These are phyloP conservation scores for Eulimnadia texana DNA, from an alignment of 1,140 invertebrate genomes.

Conservation along the genomic window DNA sequence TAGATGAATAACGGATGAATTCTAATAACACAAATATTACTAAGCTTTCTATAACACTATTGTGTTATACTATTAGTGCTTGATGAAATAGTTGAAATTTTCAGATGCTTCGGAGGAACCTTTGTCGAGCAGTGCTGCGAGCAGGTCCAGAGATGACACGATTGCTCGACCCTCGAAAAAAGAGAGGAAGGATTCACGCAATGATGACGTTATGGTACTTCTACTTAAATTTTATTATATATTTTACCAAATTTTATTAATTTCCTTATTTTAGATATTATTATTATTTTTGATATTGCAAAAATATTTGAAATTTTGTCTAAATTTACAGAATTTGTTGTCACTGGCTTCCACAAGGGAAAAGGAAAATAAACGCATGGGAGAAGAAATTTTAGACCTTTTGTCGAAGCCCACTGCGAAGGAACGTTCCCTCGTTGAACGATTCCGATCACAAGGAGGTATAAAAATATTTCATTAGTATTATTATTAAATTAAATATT, in stretches of 20 bases:
- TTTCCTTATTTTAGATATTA: conserved; percentile 24
- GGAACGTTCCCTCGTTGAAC: conserved; percentile 80
- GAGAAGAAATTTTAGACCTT: conserved; percentile 88
- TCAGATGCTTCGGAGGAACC: conserved; percentile 1
- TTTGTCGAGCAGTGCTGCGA: not conserved
- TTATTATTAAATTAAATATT: too few relatives aligned
- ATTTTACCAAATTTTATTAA: conserved; percentile 29
- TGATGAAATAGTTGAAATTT: not conserved
- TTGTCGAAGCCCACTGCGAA: conserved; percentile 91
- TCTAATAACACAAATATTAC: not conserved
- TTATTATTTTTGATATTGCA: not conserved
- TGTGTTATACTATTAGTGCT: too few relatives aligned
- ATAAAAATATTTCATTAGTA: conserved; percentile 14
- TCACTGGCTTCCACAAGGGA: conserved; percentile 87
- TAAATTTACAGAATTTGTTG: conserved; percentile 54
- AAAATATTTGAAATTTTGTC: conserved; percentile 13
- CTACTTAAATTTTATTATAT: conserved; percentile 21
- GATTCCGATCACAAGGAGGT: conserved; percentile 87
- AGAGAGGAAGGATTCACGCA: conserved; percentile 34
- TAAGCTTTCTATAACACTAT: not conserved
- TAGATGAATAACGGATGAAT: too few relatives aligned
- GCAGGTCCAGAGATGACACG: not conserved
- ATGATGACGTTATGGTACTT: conserved; percentile 48
- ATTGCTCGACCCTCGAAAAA: conserved; percentile 18
- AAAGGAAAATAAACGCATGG: conserved; percentile 86